A percentile compares a stretch with the other conserved stretches of the same genome.
phyloP scores from a whole-genome alignment of 2,113 vertebrate genomes.

The Hippopotamus amphibius region DNA sequence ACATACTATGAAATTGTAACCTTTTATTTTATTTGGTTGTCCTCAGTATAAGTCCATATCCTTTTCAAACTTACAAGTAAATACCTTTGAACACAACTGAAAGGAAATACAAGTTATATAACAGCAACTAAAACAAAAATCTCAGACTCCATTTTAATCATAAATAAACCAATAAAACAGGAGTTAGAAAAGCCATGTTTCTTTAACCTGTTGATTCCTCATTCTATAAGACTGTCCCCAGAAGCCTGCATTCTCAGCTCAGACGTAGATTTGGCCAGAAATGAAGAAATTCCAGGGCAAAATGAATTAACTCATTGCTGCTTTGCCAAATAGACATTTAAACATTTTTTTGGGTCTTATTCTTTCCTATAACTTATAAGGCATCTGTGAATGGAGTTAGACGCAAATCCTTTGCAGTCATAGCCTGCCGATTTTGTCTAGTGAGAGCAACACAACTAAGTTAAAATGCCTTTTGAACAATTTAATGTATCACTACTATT shows the following conservation, averaged over 20 bases:
- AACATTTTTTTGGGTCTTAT: neutral
- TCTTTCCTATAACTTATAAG: slow-evolving; percentile 58
- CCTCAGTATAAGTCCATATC: neutral
- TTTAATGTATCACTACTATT: slow-evolving; percentile 18
- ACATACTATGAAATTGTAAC: slow-evolving; percentile 26
- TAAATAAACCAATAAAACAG: neutral
- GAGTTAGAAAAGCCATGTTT: neutral
- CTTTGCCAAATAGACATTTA: slow-evolving; percentile 40
- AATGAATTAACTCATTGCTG: slow-evolving; percentile 59
- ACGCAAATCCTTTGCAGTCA: slow-evolving; percentile 66
- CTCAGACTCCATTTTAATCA: neutral
- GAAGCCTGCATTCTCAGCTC: neutral
- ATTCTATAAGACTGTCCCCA: neutral
- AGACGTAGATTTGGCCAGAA: neutral
- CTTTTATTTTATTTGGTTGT: slow-evolving; percentile 56
- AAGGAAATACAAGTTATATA: slow-evolving; percentile 10
- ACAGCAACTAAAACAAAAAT: neutral
- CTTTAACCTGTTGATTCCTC: neutral
- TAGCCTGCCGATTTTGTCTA: slow-evolving; percentile 61
- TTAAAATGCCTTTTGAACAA: slow-evolving; percentile 50
- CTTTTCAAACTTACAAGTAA: slow-evolving; percentile 55
- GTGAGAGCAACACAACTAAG: slow-evolving; percentile 61
- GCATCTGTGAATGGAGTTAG: slow-evolving; percentile 50
- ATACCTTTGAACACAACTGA: neutral
- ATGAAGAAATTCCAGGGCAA: slow-evolving; percentile 20